Evolutionary conservation across 2,888 invertebrate genomes (phyloP), one percentile per base, ranked within the genome.

Genomic region (Aporophyla nigra): DNA sequence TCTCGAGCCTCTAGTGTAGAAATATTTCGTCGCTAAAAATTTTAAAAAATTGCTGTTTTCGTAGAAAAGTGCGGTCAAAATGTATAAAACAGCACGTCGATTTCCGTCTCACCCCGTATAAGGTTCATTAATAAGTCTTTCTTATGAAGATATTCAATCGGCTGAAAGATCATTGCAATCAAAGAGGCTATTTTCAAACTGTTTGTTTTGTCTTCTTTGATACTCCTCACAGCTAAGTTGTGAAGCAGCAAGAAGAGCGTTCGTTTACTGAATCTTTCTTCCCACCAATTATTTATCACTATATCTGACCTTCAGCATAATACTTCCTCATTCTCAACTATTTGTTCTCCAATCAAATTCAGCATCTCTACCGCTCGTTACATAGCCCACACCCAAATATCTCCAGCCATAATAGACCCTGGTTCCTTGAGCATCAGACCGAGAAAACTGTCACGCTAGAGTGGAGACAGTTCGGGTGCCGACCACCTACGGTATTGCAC

Each of bases 391-490:
- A 2, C 21, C 6, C 4, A 33, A 87, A 71, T 80, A 68, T 61
- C 67, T 68, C 46, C 46, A 66, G 58, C 73, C 65, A 43, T 79
- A 80, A 81, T 67, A 73, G 54, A 76, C 82, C 80, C 54, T 82
- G 69, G 82, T 82, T 82, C 80, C 84, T 79, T 21, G 56, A 62
- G 77, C 88, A 88, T 62, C 74, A 76, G 76, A 88, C 76, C 87
- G 88, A 75, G 74, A 81, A 88, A 88, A 88, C 80, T 78, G 86
- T 83, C 83, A 87, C 81, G 88, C 77, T 84, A 72, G 71, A 82
- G 58, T 73, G 75, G 71, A 77, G 74, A 40, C 67, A 58, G 49
- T 59, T 72, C 49, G 80, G 74, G 70, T 76, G 56, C 56, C 76
- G 76, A 82, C 78, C 79, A 82, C 80, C 84, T 82, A 82, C 69